A percentile compares a stretch with the other conserved stretches of the same genome.
phyloP scores from a whole-genome alignment of 1,140 invertebrate genomes.

The Brachionus plicatilis region DNA sequence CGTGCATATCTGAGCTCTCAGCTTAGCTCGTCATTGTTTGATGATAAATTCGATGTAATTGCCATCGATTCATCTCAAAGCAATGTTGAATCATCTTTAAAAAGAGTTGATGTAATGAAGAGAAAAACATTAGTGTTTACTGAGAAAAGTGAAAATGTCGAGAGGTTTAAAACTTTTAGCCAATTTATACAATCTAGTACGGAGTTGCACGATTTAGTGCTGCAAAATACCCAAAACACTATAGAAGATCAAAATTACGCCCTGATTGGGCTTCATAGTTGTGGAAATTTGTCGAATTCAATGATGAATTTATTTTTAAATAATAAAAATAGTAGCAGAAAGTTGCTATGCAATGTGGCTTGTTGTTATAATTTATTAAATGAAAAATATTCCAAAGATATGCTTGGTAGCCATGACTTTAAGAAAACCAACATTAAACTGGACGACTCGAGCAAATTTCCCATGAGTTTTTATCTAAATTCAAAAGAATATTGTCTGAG shows the following conservation, averaged over 20 bases:
- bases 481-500: conserved; percentile 61
- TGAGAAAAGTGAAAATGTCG: conserved; percentile 41
- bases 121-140: conserved; percentile 51
- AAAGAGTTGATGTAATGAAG: conserved; percentile 57
- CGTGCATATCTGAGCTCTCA: conserved; percentile 74
- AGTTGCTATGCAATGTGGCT: conserved; percentile 46
- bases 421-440: conserved; percentile 31
- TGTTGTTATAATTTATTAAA: conserved; percentile 52
- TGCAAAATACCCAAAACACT: background rate
- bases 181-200: conserved; percentile 40
- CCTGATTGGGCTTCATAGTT: conserved; percentile 50
- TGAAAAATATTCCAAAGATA: conserved; percentile 45
- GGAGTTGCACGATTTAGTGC: background rate
- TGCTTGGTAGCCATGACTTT: conserved; percentile 47
- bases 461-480: conserved; percentile 64
- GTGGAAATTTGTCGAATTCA: conserved; percentile 48
- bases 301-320: conserved; percentile 46
- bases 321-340: conserved; percentile 38
- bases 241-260: conserved; percentile 14
- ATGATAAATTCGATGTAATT: conserved; percentile 67
- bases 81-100: conserved; percentile 64
- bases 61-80: conserved; percentile 68
- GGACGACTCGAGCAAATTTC: conserved; percentile 58
- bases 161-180: conserved; percentile 10
- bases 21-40: conserved; percentile 60